Conservation (phyloP, 1,140 invertebrate species). For the Megalonaias nervosa region DNA sequence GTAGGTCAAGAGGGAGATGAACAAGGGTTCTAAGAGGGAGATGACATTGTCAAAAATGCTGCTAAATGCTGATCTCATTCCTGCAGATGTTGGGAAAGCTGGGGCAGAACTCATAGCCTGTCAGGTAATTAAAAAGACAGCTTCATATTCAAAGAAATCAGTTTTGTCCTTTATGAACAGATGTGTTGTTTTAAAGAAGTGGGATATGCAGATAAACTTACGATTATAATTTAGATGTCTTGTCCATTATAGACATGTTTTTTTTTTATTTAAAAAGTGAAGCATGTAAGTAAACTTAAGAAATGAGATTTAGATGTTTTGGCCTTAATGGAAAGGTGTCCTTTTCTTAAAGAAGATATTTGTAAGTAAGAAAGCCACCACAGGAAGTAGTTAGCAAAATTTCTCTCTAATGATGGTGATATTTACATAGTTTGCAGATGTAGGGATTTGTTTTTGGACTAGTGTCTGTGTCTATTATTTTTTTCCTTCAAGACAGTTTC, state of each 20-base stretch:
- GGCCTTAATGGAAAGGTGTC: too few relatives aligned
- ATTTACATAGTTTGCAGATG: too few relatives aligned
- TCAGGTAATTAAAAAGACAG: conserved; percentile 43
- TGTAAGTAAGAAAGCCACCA: too few relatives aligned
- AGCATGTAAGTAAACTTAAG: background rate
- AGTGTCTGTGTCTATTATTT: too few relatives aligned
- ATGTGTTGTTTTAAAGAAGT: background rate
- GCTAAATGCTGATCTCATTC: conserved; percentile 62
- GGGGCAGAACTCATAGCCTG: conserved; percentile 63
- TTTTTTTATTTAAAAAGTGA: background rate
- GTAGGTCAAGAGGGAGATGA: conserved; percentile 54
- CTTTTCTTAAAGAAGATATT: too few relatives aligned
- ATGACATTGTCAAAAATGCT: conserved; percentile 53
- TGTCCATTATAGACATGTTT: background rate
- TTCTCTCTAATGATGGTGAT: too few relatives aligned
- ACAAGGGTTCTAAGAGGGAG: conserved; percentile 34
- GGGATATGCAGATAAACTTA: background rate
- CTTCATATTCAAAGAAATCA: background rate
- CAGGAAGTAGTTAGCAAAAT: too few relatives aligned
- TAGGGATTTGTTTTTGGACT: too few relatives aligned
- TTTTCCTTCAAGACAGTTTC: too few relatives aligned
- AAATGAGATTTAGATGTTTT: too few relatives aligned
- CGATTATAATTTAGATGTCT: background rate
- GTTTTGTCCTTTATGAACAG: background rate
- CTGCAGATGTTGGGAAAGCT: conserved; percentile 60